These are phyloP conservation scores for Varanus komodoensis DNA, from an alignment of 2,113 vertebrate species.

Conservation along the genomic window DNA sequence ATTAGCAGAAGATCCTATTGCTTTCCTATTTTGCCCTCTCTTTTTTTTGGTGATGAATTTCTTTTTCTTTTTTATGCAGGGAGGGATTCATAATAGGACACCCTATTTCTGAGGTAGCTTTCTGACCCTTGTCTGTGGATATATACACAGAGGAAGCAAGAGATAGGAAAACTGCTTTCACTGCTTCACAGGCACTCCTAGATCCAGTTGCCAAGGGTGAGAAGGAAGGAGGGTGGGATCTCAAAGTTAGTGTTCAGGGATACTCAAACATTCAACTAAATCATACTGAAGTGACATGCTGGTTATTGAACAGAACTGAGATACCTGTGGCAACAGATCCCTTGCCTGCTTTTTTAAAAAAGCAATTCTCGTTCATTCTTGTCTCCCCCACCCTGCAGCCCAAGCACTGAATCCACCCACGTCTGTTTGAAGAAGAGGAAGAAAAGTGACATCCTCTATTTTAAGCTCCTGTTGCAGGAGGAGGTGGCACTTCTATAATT, in stretches of 20 bases:
- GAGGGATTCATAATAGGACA: too few relatives aligned
- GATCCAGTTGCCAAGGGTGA: background rate
- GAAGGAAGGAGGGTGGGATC: background rate
- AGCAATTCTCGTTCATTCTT: slow-evolving; percentile 26
- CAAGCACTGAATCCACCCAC: slow-evolving; percentile 65
- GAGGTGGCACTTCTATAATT: slow-evolving; percentile 59
- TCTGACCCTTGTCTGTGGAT: background rate
- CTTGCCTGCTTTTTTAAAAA: background rate
- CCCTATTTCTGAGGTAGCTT: background rate
- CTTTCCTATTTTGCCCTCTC: too few relatives aligned
- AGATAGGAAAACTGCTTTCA: background rate
- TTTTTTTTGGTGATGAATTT: too few relatives aligned
- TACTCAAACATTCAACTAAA: background rate
- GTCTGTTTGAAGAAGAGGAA: background rate
- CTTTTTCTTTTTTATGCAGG: too few relatives aligned
- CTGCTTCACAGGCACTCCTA: background rate
- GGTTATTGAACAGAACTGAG: fast-evolving
- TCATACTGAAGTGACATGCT: background rate
- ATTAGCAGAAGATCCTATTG: too few relatives aligned
- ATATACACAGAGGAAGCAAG: background rate
- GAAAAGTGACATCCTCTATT: slow-evolving; percentile 42
- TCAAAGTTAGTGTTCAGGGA: fast-evolving
- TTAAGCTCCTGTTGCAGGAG: slow-evolving; percentile 44
- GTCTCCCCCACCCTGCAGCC: slow-evolving; percentile 14
- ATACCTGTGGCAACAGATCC: background rate